Conservation (phyloP, 1,140 invertebrate genomes). For the Aphaenogaster ashmeadi region DNA sequence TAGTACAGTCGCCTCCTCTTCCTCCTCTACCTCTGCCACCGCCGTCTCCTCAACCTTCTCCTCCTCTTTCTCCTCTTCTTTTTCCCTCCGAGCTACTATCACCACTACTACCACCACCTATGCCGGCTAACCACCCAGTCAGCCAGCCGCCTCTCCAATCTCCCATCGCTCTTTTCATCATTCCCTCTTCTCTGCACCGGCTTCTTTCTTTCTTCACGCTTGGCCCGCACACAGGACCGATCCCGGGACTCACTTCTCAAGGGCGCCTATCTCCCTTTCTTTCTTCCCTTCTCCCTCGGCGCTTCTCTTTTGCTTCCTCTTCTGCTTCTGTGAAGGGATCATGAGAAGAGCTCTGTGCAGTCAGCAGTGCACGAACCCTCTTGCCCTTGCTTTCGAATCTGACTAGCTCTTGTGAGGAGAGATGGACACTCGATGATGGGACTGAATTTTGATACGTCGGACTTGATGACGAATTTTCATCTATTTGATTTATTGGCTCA, state of each 20-base stretch:
- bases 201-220: constrained; percentile 82
- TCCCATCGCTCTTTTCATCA: constrained; percentile 80
- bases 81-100: constrained; percentile 70
- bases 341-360: constrained; percentile 57
- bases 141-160: constrained; percentile 73
- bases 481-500: background rate
- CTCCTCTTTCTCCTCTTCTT: constrained; percentile 78
- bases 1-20: constrained; percentile 77
- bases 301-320: constrained; percentile 45
- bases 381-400: constrained; percentile 57
- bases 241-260: constrained; percentile 75
- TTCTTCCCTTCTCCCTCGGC: constrained; percentile 9
- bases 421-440: constrained; percentile 52
- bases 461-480: constrained; percentile 34
- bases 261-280: constrained; percentile 65
- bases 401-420: constrained; percentile 42
- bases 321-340: constrained; percentile 64
- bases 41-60: constrained; percentile 66
- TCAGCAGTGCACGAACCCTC: constrained; percentile 63
- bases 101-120: constrained; percentile 71
- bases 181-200: constrained; percentile 75
- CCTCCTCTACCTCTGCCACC: constrained; percentile 55
- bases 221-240: constrained; percentile 73
- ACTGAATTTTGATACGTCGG: constrained; percentile 28
- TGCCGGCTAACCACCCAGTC: constrained; percentile 59